Evolutionary conservation across 2,888 invertebrate genomes (phyloP), one percentile per base, ranked within the genome.

Genomic region (Catocala nupta): DNA sequence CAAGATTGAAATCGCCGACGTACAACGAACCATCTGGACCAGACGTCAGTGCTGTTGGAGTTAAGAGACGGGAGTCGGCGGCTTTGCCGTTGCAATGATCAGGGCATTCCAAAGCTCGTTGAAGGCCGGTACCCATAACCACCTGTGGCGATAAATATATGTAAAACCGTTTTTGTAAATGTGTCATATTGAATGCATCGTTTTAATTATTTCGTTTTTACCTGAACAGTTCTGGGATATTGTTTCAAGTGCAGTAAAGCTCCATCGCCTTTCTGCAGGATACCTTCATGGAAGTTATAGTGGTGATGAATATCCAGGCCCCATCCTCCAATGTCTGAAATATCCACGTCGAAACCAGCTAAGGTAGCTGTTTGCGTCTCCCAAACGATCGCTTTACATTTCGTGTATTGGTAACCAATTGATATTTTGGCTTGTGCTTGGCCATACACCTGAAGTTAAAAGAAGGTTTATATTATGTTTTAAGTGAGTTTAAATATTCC

Each of bases 241-340:
- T 98, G 97, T 83, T 98, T 99, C 90, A 99, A 96, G 89, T 99
- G 99, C 43, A 99, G 95, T 49, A 98, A 97, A 2, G 98, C 98
- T 59, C 99, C 99, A 85, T 99, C 99, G 45, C 99, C 99, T 88
- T 99, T 99, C 89, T 99, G 99, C 50, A 99, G 94, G 70, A 99
- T 99, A 25, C 98, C 99, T 95, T 99, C 99, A 85, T 99, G 98
- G 95, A 99, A 99, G 90, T 99, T 99, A 91, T 99, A 99, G 89
- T 99, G 98, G 90, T 99, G 99, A 91, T 99, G 99, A 70, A 99
- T 98, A 87, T 99, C 98, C 59, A 99, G 94, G 55, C 99, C 99
- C 99, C 99, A 99, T 52, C 99, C 99, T 0, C 99, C 99, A 59
- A 99, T 97, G 86, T 99, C 99, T 0, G 99, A 98, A 71, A 99